Percentiles rank a stretch among this genome's conserved stretches.
Conservation (phyloP, 2,888 invertebrate species). For the Fabriciana adippe region DNA sequence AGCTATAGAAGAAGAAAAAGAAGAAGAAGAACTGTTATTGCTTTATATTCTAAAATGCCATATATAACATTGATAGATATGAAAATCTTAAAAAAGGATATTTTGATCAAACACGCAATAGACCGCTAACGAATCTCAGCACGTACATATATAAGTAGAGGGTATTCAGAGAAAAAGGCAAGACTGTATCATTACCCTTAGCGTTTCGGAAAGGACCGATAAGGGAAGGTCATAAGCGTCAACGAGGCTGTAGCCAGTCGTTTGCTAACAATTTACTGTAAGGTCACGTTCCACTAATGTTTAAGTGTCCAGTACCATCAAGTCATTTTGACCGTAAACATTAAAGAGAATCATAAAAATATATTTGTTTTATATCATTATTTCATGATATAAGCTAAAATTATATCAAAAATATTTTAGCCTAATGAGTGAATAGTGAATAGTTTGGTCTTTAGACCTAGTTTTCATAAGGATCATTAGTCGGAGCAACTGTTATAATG, state of each 20-base stretch:
- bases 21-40: no score
- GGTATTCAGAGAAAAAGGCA: conserved; percentile 30
- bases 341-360: conserved; percentile 26
- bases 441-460: no score
- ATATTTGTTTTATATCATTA: conserved; percentile 17
- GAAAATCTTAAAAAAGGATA: not conserved
- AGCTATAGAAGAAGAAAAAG: no score
- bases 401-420: not conserved
- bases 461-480: no score
- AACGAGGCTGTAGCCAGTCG: conserved; percentile 39
- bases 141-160: conserved; percentile 33
- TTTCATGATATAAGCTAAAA: not conserved
- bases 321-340: conserved; percentile 23
- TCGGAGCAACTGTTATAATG: no score
- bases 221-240: conserved; percentile 37
- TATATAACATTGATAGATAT: not conserved
- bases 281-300: conserved; percentile 74
- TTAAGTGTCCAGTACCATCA: conserved; percentile 48
- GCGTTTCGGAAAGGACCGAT: conserved; percentile 41
- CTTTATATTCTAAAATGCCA: no score
- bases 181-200: conserved; percentile 39
- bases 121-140: conserved; percentile 32
- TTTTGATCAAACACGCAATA: conserved; percentile 24
- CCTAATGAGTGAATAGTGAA: not conserved
- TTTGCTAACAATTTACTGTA: conserved; percentile 43